phyloP scores from a whole-genome alignment of 2,113 vertebrate species.

The Sinocyclocheilus anophthalmus region DNA sequence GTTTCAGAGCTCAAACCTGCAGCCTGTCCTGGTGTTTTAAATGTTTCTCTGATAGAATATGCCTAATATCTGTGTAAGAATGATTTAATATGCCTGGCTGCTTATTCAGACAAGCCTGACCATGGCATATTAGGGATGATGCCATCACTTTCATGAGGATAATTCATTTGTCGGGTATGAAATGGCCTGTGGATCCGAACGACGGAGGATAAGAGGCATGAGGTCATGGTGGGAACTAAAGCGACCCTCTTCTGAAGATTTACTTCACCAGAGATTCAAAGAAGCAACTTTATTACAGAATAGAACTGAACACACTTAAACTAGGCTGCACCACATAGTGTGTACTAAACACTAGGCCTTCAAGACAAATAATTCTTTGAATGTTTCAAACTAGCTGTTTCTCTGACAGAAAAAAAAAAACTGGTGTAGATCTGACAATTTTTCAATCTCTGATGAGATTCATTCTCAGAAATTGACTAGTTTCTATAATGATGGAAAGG shows the following conservation, averaged over 20 bases:
- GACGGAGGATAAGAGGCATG: constrained; percentile 33
- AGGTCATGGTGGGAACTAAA: constrained; percentile 48
- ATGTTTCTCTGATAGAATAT: constrained; percentile 17
- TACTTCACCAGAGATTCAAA: constrained; percentile 26
- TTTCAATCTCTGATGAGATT: constrained; percentile 1
- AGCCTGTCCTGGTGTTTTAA: constrained; percentile 25
- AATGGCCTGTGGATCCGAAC: constrained; percentile 52
- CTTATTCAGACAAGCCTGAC: constrained; percentile 58
- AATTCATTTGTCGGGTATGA: constrained; percentile 57
- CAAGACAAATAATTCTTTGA: background rate
- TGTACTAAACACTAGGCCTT: background rate
- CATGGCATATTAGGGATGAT: constrained; percentile 52
- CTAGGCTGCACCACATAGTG: background rate
- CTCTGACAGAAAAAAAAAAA: background rate
- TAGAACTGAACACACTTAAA: background rate
- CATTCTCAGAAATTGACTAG: background rate
- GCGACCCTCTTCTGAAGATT: constrained; percentile 50
- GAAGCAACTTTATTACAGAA: constrained; percentile 33
- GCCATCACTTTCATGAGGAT: constrained; percentile 50
- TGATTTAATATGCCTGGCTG: constrained; percentile 56
- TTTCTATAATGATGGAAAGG: background rate
- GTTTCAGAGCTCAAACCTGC: background rate
- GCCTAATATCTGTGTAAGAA: constrained; percentile 50
- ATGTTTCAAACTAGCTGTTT: background rate
- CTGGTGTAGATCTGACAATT: background rate